phyloP scores from a whole-genome alignment of 2,113 vertebrate genomes.

The Zosterops japonicus region DNA sequence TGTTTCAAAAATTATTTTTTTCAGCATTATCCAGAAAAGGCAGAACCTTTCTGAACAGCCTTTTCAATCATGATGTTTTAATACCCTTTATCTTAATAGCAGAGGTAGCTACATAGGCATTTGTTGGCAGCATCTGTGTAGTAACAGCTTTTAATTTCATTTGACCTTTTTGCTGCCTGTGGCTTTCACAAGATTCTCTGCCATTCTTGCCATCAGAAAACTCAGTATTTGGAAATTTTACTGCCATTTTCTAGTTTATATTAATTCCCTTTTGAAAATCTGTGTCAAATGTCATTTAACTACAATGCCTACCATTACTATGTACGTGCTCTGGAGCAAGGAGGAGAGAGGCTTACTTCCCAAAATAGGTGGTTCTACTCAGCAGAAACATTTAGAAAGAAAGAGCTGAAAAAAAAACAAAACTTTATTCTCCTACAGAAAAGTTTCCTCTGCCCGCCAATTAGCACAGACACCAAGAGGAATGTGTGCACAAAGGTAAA shows the following conservation, averaged over 20 bases:
- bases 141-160: not conserved
- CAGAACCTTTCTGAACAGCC: not conserved
- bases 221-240: not conserved
- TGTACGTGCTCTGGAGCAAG: fast-evolving
- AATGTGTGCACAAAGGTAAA: not conserved
- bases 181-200: not conserved
- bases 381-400: not conserved
- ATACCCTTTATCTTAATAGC: not conserved
- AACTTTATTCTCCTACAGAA: not conserved
- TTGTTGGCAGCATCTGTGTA: not conserved
- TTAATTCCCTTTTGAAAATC: not conserved
- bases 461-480: not conserved
- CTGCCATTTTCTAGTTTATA: not conserved
- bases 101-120: not conserved
- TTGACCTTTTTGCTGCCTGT: not conserved
- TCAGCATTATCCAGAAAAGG: not conserved
- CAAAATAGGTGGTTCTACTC: not conserved
- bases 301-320: not conserved
- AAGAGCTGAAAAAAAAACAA: not conserved
- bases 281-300: not conserved
- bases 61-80: not conserved
- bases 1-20: not conserved
- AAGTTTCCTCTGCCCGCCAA: not conserved
- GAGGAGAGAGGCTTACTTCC: not conserved
- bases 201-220: not conserved